Evolutionary conservation across 2,113 vertebrate genomes (phyloP).

Genomic region (Anoplopoma fimbria): DNA sequence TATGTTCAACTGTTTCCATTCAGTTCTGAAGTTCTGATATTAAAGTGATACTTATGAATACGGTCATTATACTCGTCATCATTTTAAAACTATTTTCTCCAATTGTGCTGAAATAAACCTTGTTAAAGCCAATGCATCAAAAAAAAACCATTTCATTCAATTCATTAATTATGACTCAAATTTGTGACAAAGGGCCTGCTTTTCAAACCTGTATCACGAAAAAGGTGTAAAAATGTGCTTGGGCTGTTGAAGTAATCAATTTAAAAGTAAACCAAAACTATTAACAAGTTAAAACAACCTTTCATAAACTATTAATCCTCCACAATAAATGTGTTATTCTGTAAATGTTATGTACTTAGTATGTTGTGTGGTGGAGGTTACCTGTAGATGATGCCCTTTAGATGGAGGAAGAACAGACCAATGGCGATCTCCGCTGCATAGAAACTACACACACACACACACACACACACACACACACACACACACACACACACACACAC

Average conservation of each 20-base stretch:
- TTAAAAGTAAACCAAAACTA: no score
- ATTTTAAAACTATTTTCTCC: no score
- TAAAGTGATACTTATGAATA: not conserved
- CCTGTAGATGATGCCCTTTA: constrained; percentile 98
- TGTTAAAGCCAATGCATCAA: not conserved
- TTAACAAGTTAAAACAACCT: not conserved
- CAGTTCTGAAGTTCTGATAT: not conserved
- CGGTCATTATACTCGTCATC: not conserved
- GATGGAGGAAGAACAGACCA: constrained; percentile 95
- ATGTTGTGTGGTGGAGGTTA: constrained; percentile 65
- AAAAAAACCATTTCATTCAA: not conserved
- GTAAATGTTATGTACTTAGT: not conserved
- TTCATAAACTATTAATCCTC: not conserved
- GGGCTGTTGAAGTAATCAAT: no score
- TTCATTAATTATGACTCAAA: not conserved
- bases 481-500: not conserved
- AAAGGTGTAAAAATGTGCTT: no score
- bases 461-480: not conserved
- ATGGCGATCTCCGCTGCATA: constrained; percentile 97
- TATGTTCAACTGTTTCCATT: not conserved
- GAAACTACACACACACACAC: constrained; percentile 85
- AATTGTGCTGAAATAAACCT: not conserved
- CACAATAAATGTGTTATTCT: not conserved
- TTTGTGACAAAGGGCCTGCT: not conserved
- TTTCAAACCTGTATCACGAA: no score